phyloP scores from a whole-genome alignment of 1,140 invertebrate genomes.

The Drosophila kohkoa region DNA sequence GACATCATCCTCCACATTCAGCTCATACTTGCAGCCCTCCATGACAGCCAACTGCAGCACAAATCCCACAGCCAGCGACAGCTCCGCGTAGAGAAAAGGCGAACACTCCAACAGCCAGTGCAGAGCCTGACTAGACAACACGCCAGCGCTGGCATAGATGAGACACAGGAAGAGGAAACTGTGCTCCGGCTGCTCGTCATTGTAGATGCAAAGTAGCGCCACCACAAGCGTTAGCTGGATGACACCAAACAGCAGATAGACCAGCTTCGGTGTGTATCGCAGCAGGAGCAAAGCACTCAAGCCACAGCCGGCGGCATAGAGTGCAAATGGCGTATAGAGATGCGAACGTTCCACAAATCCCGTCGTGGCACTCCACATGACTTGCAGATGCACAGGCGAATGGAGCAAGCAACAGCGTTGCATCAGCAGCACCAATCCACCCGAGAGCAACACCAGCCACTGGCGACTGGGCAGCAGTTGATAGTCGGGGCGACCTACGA shows the following conservation, averaged over 20 bases:
- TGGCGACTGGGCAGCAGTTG: slow-evolving; percentile 58
- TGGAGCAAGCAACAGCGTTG: slow-evolving; percentile 57
- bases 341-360: slow-evolving; percentile 50
- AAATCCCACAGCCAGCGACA: slow-evolving; percentile 57
- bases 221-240: slow-evolving; percentile 70
- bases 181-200: slow-evolving; percentile 64
- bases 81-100: slow-evolving; percentile 72
- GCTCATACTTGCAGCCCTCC: slow-evolving; percentile 74
- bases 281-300: slow-evolving; percentile 63
- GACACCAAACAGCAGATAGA: slow-evolving; percentile 75
- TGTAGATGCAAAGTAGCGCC: slow-evolving; percentile 73
- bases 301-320: slow-evolving; percentile 61
- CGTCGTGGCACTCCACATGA: slow-evolving; percentile 68
- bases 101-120: slow-evolving; percentile 74
- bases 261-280: slow-evolving; percentile 72
- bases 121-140: slow-evolving; percentile 70
- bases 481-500: slow-evolving; percentile 67
- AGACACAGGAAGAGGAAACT: slow-evolving; percentile 75
- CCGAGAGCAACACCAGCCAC: slow-evolving; percentile 64
- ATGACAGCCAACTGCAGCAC: slow-evolving; percentile 55
- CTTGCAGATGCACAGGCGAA: slow-evolving; percentile 65
- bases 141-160: slow-evolving; percentile 67
- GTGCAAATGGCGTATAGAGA: slow-evolving; percentile 59
- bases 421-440: slow-evolving; percentile 49
- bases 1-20: slow-evolving; percentile 40